Evolutionary conservation across 2,797 vertebrate species (phyloP), one percentile per base, ranked within the genome.

Genomic region (Heteromormyrus szaboi): DNA sequence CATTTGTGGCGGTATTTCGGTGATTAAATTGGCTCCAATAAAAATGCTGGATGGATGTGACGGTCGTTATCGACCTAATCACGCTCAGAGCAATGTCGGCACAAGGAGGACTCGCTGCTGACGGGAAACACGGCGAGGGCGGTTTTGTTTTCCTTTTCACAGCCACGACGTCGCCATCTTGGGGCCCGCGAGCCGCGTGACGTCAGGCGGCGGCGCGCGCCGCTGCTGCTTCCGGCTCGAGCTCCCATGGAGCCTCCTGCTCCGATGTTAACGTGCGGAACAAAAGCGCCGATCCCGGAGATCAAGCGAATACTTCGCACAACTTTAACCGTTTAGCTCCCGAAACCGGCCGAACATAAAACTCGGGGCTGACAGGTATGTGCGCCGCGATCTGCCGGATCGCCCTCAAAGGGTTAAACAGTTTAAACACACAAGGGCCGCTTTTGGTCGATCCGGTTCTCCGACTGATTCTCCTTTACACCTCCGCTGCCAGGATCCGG

Each of bases 211-310:
- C 59, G 59, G 22, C 59, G 59, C 22, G 93, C 93, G 89, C 91
- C 94, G 95, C 96, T 93, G 59, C 59, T 65, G 59, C 96, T 96
- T 96, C 95, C 95, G 96, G 95, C 95, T 94, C 94, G 93, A 92
- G 91, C 91, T 89, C 72, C 37, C 41, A 90, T 93, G 95, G 33
- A 87, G 94, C 95, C 95, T 96, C 92, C 94, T 95, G 54, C 94
- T 92, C 92, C 92, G 95, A 94, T 90, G 92, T 89, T 90, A 93
- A 68, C 56, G 86, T 46, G 93, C 90, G 89, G 92, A 92, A 90
- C 91, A 93, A 97, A 97, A 97, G 96, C 96, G 94, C 94, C 95
- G 94, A 95, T 95, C 94, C 93, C 94, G 88, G 87, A 94, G 95
- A 95, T 95, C 95, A 94, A 94, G 94, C 95, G 92, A 93, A 95